Evolutionary conservation across 2,888 invertebrate genomes (phyloP).

Genomic region (Eupithecia exiguata): DNA sequence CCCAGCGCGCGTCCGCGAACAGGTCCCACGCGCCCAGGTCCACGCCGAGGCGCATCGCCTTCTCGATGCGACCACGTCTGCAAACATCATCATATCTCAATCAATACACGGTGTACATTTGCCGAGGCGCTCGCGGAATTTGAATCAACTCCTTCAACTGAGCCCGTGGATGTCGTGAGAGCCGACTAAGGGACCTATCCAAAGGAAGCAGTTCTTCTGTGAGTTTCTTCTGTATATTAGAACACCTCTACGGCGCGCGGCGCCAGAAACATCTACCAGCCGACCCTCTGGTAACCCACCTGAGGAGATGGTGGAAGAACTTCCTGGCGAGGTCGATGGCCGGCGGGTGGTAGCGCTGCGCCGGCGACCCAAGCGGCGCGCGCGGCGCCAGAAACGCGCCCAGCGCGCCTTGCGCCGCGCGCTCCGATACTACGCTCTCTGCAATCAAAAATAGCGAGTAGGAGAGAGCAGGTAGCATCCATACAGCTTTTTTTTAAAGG

Average conservation of each 20-base stretch:
- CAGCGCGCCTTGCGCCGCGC: conserved; percentile 87
- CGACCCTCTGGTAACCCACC: conserved; percentile 74
- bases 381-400: conserved; percentile 91
- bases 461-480: no score
- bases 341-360: conserved; percentile 89
- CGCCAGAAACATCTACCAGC: background rate
- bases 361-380: conserved; percentile 86
- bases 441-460: background rate
- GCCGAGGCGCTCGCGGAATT: no score
- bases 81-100: conserved; percentile 11
- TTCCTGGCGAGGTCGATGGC: conserved; percentile 92
- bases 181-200: no score
- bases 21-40: conserved; percentile 94
- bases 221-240: no score
- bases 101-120: background rate
- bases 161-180: no score
- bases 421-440: conserved; percentile 54
- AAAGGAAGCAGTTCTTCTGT: no score
- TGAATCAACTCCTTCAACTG: no score
- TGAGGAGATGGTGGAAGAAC: conserved; percentile 93
- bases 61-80: conserved; percentile 89
- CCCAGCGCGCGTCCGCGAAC: conserved; percentile 92
- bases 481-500: no score
- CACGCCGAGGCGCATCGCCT: conserved; percentile 92
- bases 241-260: no score